A percentile compares a stretch with the other conserved stretches of the same genome.
Evolutionary conservation across 2,888 invertebrate genomes (phyloP).

Genomic region (Horisme vitalbata): DNA sequence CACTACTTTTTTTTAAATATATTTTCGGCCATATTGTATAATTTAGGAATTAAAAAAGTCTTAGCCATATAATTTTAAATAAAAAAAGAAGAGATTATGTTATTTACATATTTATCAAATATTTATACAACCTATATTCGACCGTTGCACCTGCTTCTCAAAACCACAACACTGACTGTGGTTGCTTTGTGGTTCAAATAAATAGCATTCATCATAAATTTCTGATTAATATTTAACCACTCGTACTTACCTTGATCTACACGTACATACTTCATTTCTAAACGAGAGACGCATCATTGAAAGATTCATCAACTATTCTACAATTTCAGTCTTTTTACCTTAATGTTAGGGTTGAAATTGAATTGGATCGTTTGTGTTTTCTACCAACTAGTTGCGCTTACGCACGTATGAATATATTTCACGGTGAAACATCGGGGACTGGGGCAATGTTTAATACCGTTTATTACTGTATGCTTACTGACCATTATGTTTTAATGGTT

Average conservation of each 20-base stretch:
- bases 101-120: too few relatives aligned
- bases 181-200: not conserved
- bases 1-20: too few relatives aligned
- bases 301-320: not conserved
- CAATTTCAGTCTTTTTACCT: not conserved
- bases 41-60: too few relatives aligned
- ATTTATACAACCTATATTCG: not conserved
- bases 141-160: not conserved
- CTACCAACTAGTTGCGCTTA: conserved; percentile 27
- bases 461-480: conserved; percentile 50
- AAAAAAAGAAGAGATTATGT: too few relatives aligned
- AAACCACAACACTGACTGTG: not conserved
- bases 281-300: conserved; percentile 8
- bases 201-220: not conserved
- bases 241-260: conserved; percentile 6
- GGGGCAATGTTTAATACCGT: conserved; percentile 45
- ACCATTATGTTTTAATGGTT: conserved; percentile 39
- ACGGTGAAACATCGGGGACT: conserved; percentile 47
- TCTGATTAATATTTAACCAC: conserved; percentile 10
- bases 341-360: conserved; percentile 9
- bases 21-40: too few relatives aligned
- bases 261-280: conserved; percentile 8
- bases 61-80: too few relatives aligned
- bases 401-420: conserved; percentile 49
- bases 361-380: conserved; percentile 20